Conservation (phyloP, 2,888 invertebrate species). For the Lochmaea capreae region DNA sequence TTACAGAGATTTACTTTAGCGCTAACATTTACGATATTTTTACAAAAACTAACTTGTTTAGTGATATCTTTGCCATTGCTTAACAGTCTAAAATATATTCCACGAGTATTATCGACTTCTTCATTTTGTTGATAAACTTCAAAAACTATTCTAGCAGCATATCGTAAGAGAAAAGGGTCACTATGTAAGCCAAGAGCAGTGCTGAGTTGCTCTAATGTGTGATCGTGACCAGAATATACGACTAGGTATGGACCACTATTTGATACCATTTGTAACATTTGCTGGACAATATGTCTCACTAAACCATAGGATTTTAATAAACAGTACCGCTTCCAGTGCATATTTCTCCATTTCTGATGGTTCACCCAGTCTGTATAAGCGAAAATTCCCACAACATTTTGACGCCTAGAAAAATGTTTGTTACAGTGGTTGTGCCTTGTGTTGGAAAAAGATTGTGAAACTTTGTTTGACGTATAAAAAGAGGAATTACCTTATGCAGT, state of each 20-base stretch:
- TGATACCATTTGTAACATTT: slow-evolving; percentile 80
- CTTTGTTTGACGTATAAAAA: too few species aligned
- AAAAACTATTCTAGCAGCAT: slow-evolving; percentile 87
- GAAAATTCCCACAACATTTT: slow-evolving; percentile 83
- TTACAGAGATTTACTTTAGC: slow-evolving; percentile 77
- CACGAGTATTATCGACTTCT: slow-evolving; percentile 66
- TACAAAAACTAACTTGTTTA: slow-evolving; percentile 83
- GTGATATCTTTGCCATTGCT: slow-evolving; percentile 91
- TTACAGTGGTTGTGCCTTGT: too few species aligned
- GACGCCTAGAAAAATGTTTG: slow-evolving; percentile 56
- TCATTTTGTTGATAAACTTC: slow-evolving; percentile 84
- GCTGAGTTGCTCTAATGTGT: slow-evolving; percentile 86
- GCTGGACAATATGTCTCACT: slow-evolving; percentile 82
- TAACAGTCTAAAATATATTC: slow-evolving; percentile 85
- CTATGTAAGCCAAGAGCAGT: slow-evolving; percentile 80
- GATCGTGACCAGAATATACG: slow-evolving; percentile 86
- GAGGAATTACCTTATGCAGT: slow-evolving; percentile 61
- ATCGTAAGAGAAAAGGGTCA: slow-evolving; percentile 76
- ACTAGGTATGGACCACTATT: slow-evolving; percentile 62
- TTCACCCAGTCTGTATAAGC: slow-evolving; percentile 86
- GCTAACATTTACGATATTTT: slow-evolving; percentile 69
- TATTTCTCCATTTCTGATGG: slow-evolving; percentile 70
- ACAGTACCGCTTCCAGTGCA: slow-evolving; percentile 74
- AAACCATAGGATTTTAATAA: slow-evolving; percentile 85
- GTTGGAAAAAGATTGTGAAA: too few species aligned